Conservation (phyloP, 1,140 invertebrate genomes). For the Solenopsis fugax region DNA sequence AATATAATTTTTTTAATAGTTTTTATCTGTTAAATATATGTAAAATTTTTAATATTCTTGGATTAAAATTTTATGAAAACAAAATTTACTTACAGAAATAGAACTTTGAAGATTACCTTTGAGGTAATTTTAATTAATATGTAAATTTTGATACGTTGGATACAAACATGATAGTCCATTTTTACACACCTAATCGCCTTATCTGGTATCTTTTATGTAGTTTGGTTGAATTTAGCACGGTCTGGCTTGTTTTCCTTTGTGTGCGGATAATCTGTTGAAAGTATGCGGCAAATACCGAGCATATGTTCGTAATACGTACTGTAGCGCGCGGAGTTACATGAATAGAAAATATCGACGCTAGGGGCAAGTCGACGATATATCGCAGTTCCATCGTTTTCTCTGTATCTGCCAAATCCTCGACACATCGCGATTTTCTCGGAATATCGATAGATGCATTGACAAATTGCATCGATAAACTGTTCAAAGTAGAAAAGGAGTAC, state of each 20-base stretch:
- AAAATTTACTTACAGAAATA: background rate
- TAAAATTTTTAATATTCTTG: background rate
- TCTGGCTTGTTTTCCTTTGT: constrained; percentile 17
- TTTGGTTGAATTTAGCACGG: background rate
- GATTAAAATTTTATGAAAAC: constrained; percentile 7
- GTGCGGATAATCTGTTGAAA: constrained; percentile 34
- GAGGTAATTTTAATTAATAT: background rate
- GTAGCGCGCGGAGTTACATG: constrained; percentile 30
- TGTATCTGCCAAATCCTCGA: constrained; percentile 32
- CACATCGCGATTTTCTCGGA: constrained; percentile 6
- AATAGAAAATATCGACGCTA: constrained; percentile 50
- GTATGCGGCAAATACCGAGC: background rate
- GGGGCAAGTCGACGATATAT: constrained; percentile 31
- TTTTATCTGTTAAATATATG: background rate
- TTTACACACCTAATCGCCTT: background rate
- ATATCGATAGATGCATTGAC: constrained; percentile 43
- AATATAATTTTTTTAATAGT: background rate
- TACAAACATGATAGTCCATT: background rate
- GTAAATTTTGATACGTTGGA: background rate
- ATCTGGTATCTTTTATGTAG: background rate
- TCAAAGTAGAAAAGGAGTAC: background rate
- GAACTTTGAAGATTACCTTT: background rate
- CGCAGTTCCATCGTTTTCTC: constrained; percentile 33
- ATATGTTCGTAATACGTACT: constrained; percentile 28
- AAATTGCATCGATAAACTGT: constrained; percentile 49